A percentile compares a stretch with the other conserved stretches of the same genome.
phyloP scores from a whole-genome alignment of 2,797 vertebrate genomes.

The Rhabdomys pumilio region DNA sequence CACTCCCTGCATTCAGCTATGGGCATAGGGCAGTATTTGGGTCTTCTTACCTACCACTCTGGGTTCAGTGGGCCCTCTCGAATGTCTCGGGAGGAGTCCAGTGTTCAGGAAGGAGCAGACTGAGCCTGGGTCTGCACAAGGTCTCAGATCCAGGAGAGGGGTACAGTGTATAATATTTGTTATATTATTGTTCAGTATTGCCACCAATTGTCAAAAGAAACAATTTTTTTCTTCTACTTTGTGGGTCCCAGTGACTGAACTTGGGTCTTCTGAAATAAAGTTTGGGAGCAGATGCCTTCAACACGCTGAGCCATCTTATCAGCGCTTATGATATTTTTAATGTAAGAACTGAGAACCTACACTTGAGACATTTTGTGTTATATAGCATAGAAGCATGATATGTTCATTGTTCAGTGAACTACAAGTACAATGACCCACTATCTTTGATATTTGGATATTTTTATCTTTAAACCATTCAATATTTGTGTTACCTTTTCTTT shows the following conservation, averaged over 20 bases:
- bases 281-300: background rate
- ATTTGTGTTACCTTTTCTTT: too few species aligned
- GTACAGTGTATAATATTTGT: background rate
- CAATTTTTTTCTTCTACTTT: background rate
- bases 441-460: background rate
- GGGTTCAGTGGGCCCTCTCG: too few species aligned
- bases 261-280: background rate
- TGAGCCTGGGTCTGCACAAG: too few species aligned
- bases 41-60: too few species aligned
- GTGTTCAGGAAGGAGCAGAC: too few species aligned
- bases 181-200: too few species aligned
- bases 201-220: background rate
- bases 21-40: too few species aligned
- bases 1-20: too few species aligned
- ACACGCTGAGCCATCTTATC: background rate
- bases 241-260: background rate
- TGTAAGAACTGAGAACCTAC: background rate
- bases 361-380: background rate
- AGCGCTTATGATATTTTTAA: too few species aligned
- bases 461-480: background rate
- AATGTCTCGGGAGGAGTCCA: too few species aligned
- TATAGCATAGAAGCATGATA: background rate
- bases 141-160: too few species aligned
- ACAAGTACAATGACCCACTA: accelerated
- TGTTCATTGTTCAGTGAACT: too few species aligned